Evolutionary conservation across 2,888 invertebrate genomes (phyloP).

Genomic region (Pterostichus madidus): DNA sequence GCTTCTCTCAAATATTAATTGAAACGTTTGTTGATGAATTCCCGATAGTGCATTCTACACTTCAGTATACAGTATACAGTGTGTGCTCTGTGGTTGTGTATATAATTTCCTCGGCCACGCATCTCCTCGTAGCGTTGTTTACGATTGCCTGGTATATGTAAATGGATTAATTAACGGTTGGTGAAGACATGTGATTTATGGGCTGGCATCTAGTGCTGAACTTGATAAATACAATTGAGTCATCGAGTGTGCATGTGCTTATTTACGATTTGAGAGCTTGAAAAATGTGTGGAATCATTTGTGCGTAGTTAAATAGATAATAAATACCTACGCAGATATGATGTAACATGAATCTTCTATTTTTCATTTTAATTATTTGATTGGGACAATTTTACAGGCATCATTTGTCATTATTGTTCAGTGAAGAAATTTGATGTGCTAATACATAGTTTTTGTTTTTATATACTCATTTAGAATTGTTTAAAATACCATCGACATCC

Average conservation of each 20-base stretch:
- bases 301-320: constrained; percentile 11
- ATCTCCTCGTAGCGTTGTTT: background rate
- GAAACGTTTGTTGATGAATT: constrained; percentile 34
- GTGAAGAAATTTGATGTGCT: too few relatives aligned
- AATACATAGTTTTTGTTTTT: too few relatives aligned
- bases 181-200: constrained; percentile 52
- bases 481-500: too few relatives aligned
- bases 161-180: constrained; percentile 60
- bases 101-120: constrained; percentile 31
- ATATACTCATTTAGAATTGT: too few relatives aligned
- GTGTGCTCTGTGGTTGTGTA: background rate
- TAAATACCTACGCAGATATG: background rate
- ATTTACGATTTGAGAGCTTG: constrained; percentile 18
- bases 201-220: constrained; percentile 40
- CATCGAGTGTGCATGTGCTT: constrained; percentile 15
- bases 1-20: constrained; percentile 18
- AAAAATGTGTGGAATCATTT: background rate
- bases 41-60: background rate
- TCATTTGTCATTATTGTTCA: too few relatives aligned
- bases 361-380: too few relatives aligned
- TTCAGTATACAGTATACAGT: background rate
- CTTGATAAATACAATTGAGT: constrained; percentile 49
- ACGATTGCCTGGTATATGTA: constrained; percentile 43
- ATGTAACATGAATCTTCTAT: background rate
- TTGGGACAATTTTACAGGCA: too few relatives aligned